Percentiles rank a stretch among this genome's conserved stretches.
These are phyloP conservation scores for Aphrophora alni DNA, from an alignment of 2,888 invertebrate genomes.

Conservation along the genomic window DNA sequence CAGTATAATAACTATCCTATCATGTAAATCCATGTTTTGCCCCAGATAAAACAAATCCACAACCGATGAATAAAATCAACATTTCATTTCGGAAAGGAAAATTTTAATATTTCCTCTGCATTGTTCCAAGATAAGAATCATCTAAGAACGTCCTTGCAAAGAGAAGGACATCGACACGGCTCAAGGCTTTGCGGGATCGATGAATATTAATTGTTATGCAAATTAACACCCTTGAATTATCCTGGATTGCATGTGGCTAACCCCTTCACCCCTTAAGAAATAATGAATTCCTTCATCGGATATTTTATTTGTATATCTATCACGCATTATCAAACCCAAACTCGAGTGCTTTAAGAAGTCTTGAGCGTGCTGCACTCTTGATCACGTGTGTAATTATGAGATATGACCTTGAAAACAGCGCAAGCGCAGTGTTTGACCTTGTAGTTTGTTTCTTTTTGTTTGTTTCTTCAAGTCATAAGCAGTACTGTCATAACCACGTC, in stretches of 20 bases:
- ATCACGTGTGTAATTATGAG: not conserved
- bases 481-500: not conserved
- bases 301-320: not conserved
- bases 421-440: not conserved
- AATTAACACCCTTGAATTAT: not conserved
- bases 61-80: no score
- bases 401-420: not conserved
- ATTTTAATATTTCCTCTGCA: not conserved
- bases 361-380: not conserved
- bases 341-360: not conserved
- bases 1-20: no score
- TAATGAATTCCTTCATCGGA: not conserved
- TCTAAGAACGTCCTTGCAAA: not conserved
- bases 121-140: no score
- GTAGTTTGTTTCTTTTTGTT: not conserved
- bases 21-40: no score
- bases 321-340: not conserved
- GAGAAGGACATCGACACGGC: not conserved
- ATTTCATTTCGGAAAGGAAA: not conserved
- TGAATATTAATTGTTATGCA: conserved; percentile 1
- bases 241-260: not conserved
- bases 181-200: not conserved
- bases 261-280: not conserved
- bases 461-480: not conserved
- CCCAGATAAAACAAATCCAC: no score